phyloP scores from a whole-genome alignment of 2,888 invertebrate genomes.

The Malthinus seriepunctatus region DNA sequence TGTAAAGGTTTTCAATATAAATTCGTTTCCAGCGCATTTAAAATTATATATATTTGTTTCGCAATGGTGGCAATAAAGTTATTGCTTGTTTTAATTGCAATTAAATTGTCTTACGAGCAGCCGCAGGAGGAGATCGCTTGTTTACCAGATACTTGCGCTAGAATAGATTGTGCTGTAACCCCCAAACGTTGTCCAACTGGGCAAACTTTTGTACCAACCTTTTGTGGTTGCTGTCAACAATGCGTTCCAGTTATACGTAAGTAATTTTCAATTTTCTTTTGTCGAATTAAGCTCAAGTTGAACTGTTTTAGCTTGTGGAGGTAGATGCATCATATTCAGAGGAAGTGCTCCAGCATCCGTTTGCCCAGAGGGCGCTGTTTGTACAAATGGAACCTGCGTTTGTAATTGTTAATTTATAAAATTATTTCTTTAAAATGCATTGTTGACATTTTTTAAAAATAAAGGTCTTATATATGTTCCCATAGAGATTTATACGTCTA shows the following conservation, averaged over 20 bases:
- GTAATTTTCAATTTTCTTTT: not conserved
- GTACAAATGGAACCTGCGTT: not conserved
- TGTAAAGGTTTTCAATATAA: no score
- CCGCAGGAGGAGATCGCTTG: no score
- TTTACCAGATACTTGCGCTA: not conserved
- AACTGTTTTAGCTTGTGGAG: not conserved
- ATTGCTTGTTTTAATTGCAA: no score
- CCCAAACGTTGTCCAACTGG: not conserved
- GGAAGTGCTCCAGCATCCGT: not conserved
- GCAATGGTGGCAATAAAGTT: no score
- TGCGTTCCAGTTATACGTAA: constrained; percentile 7
- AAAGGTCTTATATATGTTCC: no score
- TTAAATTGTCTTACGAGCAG: no score
- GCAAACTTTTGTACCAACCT: not conserved
- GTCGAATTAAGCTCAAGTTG: no score
- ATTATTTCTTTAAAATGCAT: not conserved
- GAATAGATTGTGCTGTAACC: not conserved
- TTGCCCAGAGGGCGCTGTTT: not conserved
- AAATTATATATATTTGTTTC: no score
- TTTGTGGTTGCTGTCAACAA: constrained; percentile 4
- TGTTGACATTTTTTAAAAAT: no score
- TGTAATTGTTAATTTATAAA: no score
- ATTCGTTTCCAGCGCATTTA: no score
- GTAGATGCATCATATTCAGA: not conserved
- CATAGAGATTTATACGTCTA: no score